Evolutionary conservation across 1,140 invertebrate genomes (phyloP), one percentile per base, ranked within the genome.

Genomic region (Adelges cooleyi): DNA sequence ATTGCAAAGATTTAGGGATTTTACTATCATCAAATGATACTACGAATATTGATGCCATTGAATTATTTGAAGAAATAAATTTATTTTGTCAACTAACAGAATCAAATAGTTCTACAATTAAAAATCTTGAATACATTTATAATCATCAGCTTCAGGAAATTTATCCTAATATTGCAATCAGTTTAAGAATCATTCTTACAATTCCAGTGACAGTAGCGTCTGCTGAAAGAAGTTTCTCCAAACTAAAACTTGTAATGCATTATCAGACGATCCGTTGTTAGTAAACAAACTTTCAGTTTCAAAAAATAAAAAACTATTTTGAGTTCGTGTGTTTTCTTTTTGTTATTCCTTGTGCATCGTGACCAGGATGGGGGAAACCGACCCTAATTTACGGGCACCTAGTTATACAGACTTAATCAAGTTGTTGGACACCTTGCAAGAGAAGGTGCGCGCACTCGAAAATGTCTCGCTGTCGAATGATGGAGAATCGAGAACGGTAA

Each of bases 171-270:
- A 38, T 38, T 22, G 5, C 51, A 22, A 52, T 36, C 1, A 38
- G 51, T 52, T 36, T 52, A 5, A 52, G 29, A 52, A 52, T 52
- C 10, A 22, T 67, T 46, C 27, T 67, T 23, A 65, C 46, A 11
- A 33, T 67, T 23, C 66, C 66, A 36, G 54, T 59, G n/a, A 62
- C 54, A 2, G 29, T 46, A 25, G 66, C 23, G 44, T 65, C 48
- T 25, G 66, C 54, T 40, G 54, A 51, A 29, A 48, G 53, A 27
- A 46, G 13, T 36, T 67, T 67, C 38, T 67, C 56, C 10, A 67
- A 65, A 20, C 13, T 62, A 23, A 66, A 53, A 54, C 29, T 66
- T 17, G 18, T 59, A 13, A 59, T 56, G 44, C 42, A 66, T 48
- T 27, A 33, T 33, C n/a, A n/a, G n/a, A n/a, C n/a, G n/a, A n/a